Conservation (phyloP, 30 jellyfish, hydroid and myxozoan genomes). For the Catostylus mosaicus region DNA sequence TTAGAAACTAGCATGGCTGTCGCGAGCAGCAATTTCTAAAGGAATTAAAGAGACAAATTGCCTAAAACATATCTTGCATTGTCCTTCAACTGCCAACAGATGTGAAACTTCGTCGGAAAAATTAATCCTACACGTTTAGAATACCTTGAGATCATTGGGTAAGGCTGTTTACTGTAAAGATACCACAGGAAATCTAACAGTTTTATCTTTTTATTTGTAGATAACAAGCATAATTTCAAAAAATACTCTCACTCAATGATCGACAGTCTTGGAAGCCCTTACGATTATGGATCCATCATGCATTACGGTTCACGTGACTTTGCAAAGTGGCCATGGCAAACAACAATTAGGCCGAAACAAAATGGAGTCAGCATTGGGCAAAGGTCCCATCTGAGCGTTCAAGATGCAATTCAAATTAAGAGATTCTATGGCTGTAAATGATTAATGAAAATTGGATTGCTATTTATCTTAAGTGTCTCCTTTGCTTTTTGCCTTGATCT, state of each 20-base stretch:
- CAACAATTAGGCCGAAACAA: constrained; percentile 72
- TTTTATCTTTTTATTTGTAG: constrained; percentile 33
- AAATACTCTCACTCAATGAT: constrained; percentile 68
- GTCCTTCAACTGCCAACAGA: too few relatives aligned
- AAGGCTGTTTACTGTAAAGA: too few relatives aligned
- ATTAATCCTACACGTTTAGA: neutral
- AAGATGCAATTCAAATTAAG: constrained; percentile 83
- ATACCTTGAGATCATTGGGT: too few relatives aligned
- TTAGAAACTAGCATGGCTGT: too few relatives aligned
- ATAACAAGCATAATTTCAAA: constrained; percentile 57
- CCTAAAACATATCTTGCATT: too few relatives aligned
- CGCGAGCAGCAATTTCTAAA: too few relatives aligned
- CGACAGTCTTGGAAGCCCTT: constrained; percentile 93
- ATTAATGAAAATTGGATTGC: too few relatives aligned
- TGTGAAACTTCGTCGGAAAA: neutral
- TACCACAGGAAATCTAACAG: too few relatives aligned
- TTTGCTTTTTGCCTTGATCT: too few relatives aligned
- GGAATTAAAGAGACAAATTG: too few relatives aligned
- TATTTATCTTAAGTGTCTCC: too few relatives aligned
- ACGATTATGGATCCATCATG: constrained; percentile 90
- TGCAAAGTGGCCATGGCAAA: constrained; percentile 85
- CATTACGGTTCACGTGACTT: constrained; percentile 78
- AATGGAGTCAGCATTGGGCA: constrained; percentile 84
- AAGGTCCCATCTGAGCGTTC: constrained; percentile 72
- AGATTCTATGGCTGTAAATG: constrained; percentile 62